Evolutionary conservation across 1,140 invertebrate species (phyloP).

Genomic region (Drosophila subpulchrella): DNA sequence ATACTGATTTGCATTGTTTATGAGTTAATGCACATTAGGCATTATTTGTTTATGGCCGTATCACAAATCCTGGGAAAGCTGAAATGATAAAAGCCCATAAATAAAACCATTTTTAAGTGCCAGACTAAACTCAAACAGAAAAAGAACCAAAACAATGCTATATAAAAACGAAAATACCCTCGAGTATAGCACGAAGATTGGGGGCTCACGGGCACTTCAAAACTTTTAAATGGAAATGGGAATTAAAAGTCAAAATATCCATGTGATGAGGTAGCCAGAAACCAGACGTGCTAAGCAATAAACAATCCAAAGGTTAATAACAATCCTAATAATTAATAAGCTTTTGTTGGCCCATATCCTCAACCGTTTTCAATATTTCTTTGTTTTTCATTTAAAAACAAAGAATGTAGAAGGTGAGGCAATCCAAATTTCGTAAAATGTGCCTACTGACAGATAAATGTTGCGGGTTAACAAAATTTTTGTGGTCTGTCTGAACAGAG

Average conservation of each 20-base stretch:
- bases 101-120: conserved; percentile 68
- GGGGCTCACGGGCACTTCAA: conserved; percentile 32
- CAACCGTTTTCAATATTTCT: conserved; percentile 6
- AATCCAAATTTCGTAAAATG: not conserved
- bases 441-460: not conserved
- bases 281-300: conserved; percentile 38
- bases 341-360: conserved; percentile 10
- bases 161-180: conserved; percentile 25
- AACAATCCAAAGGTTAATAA: conserved; percentile 50
- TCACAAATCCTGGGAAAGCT: conserved; percentile 40
- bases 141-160: conserved; percentile 37
- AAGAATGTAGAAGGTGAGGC: not conserved
- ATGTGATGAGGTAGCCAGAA: conserved; percentile 24
- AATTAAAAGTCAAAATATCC: conserved; percentile 17
- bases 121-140: conserved; percentile 53
- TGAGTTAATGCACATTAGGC: conserved; percentile 62
- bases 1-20: conserved; percentile 76
- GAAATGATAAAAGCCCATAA: conserved; percentile 72
- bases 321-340: conserved; percentile 53
- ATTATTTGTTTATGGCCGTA: conserved; percentile 73
- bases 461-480: not conserved
- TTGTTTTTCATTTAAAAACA: conserved; percentile 16
- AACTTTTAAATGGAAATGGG: conserved; percentile 22
- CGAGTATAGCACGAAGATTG: not conserved
- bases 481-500: not conserved